A percentile compares a stretch with the other conserved stretches of the same genome.
phyloP scores from a whole-genome alignment of 2,797 vertebrate species.

The Pangasius djambal region DNA sequence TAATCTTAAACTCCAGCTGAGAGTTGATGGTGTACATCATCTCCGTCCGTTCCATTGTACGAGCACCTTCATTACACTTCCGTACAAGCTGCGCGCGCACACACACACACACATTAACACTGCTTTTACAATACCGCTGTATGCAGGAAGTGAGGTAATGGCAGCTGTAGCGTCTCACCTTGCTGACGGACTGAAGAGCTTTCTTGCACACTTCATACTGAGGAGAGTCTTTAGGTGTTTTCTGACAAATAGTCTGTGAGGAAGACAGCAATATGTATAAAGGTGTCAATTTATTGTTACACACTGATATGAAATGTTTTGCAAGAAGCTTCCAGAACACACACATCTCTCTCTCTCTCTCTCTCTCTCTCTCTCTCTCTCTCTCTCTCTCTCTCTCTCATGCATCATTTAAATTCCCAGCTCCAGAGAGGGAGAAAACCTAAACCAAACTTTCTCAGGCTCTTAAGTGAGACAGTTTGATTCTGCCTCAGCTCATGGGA shows the following conservation, averaged over 20 bases:
- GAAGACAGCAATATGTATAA: slow-evolving; percentile 39
- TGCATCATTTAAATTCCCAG: slow-evolving; percentile 32
- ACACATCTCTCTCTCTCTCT: background rate
- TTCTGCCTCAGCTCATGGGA: slow-evolving; percentile 63
- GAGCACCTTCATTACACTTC: slow-evolving; percentile 94
- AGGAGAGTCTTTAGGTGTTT: slow-evolving; percentile 86
- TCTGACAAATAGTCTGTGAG: slow-evolving; percentile 96
- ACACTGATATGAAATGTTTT: background rate
- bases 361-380: background rate
- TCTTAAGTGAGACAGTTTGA: slow-evolving; percentile 55
- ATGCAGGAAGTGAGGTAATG: background rate
- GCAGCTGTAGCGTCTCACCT: slow-evolving; percentile 74
- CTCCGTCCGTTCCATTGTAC: slow-evolving; percentile 95
- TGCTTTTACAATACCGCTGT: background rate
- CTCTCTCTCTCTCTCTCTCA: background rate
- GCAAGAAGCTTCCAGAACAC: background rate
- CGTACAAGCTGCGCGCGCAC: slow-evolving; percentile 83
- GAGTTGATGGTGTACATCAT: slow-evolving; percentile 99
- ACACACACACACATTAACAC: background rate
- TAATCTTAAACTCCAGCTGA: slow-evolving; percentile 97
- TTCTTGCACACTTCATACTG: slow-evolving; percentile 86
- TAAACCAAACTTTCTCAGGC: slow-evolving; percentile 74
- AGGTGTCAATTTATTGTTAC: background rate
- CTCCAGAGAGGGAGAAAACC: slow-evolving; percentile 29
- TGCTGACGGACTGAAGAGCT: slow-evolving; percentile 91